Evolutionary conservation across 2,797 vertebrate species (phyloP), one percentile per base, ranked within the genome.

Genomic region (Parotocinclus haroldoi): DNA sequence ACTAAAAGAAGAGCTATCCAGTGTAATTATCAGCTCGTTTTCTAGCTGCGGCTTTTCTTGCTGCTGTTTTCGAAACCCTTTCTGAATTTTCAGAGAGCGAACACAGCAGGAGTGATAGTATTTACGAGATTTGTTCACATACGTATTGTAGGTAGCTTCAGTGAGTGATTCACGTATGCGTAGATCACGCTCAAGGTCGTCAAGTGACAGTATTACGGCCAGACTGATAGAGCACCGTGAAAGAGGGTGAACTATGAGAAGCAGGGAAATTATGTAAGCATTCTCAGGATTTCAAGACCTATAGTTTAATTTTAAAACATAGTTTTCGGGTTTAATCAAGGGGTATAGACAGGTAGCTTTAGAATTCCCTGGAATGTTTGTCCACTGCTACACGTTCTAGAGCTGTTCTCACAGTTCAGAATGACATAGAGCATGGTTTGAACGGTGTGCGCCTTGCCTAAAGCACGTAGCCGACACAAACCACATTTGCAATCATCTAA

Each of bases 141-240:
- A 55, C n/a, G n/a, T n/a, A n/a, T n/a, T 37, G 42, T 66, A 55
- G 57, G 49, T 71, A 60, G 13, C 57, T 16, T 59, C n/a, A 18
- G 45, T 27, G 63, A 55, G 67, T n/a, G 14, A 52, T 52, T 73
- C 50, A 67, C 58, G 63, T 73, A 71, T 68, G 56, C 51, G 55
- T 58, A 68, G 76, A 73, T 73, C 57, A 70, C 40, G 58, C 66
- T 73, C 76, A 78, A 75, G 73, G 76, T 78, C 73, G 39, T 60
- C 49, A 39, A 38, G 37, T 68, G 76, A 68, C 72, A 60, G 51
- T 52, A 42, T 65, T 73, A 18, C 58, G 49, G 58, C 68, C 65
- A 49, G 56, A 65, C 40, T 61, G n/a, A n/a, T n/a, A n/a, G n/a
- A n/a, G n/a, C n/a, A n/a, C n/a, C n/a, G 58, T 64, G 58, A 67